phyloP scores from a whole-genome alignment of 2,888 invertebrate genomes.

The Neoascia interrupta region DNA sequence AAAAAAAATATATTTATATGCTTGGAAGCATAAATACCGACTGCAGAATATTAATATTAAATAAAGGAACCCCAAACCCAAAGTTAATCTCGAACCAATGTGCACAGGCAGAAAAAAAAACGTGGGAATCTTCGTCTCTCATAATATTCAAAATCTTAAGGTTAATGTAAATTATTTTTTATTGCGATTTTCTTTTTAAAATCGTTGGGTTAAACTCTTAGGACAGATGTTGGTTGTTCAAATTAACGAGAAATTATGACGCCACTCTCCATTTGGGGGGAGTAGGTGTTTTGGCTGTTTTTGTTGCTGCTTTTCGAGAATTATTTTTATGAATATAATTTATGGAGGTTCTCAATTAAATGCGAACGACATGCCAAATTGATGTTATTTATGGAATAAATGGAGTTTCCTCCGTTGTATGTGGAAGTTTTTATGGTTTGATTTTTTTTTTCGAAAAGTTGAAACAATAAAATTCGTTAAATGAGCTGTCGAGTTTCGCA shows the following conservation, averaged over 20 bases:
- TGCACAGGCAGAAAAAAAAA: background rate
- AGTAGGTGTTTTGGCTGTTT: background rate
- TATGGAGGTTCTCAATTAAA: slow-evolving; percentile 60
- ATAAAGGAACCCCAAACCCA: background rate
- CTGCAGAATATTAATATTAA: slow-evolving; percentile 20
- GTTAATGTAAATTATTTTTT: slow-evolving; percentile 7
- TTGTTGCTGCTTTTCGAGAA: background rate
- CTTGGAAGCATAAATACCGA: slow-evolving; percentile 32
- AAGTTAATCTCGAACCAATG: background rate
- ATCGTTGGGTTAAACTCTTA: background rate
- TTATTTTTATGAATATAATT: slow-evolving; percentile 54
- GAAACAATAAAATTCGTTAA: slow-evolving; percentile 17
- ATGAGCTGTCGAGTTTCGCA: too few relatives aligned
- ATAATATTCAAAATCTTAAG: slow-evolving; percentile 16
- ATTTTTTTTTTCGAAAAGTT: slow-evolving; percentile 10
- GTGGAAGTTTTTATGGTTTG: background rate
- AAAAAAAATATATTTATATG: slow-evolving; percentile 10
- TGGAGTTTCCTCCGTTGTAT: slow-evolving; percentile 6
- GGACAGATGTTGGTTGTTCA: slow-evolving; percentile 30
- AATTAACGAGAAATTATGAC: slow-evolving; percentile 49
- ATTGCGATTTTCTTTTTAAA: background rate
- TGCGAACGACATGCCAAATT: slow-evolving; percentile 41
- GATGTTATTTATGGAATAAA: slow-evolving; percentile 56
- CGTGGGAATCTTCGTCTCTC: slow-evolving; percentile 44
- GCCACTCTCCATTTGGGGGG: background rate